A percentile compares a stretch with the other conserved stretches of the same genome.
These are phyloP conservation scores for Oreonectes daqikongensis DNA, from an alignment of 2,797 vertebrate species.

Conservation along the genomic window DNA sequence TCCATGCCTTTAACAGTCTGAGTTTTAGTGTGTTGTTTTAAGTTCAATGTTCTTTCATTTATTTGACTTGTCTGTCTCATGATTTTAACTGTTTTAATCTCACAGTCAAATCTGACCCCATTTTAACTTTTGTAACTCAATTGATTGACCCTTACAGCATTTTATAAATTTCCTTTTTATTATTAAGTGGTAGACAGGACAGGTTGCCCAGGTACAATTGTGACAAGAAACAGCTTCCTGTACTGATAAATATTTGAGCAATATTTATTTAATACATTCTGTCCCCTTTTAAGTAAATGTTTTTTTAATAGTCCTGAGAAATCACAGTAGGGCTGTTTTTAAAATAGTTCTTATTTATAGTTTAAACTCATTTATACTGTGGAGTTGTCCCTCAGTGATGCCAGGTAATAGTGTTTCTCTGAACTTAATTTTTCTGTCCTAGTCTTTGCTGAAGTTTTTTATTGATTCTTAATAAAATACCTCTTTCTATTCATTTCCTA, in stretches of 20 bases:
- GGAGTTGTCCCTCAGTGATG: not conserved
- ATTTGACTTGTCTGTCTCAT: too few relatives aligned
- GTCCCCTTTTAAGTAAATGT: not conserved
- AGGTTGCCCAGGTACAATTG: not conserved
- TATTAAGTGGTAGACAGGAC: not conserved
- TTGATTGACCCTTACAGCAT: too few relatives aligned
- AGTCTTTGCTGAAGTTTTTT: not conserved
- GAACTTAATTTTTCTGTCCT: not conserved
- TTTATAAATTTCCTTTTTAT: not conserved
- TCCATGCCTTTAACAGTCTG: too few relatives aligned
- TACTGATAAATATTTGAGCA: not conserved
- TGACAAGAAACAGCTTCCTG: not conserved
- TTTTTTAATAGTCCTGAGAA: not conserved
- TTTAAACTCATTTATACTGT: constrained; percentile 5
- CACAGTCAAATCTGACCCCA: too few relatives aligned
- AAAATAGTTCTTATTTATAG: not conserved
- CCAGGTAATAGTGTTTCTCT: not conserved
- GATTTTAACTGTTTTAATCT: too few relatives aligned
- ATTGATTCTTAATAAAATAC: constrained; percentile 5
- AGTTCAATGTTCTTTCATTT: too few relatives aligned
- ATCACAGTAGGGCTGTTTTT: not conserved
- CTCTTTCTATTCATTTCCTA: constrained; percentile 14
- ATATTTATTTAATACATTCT: not conserved
- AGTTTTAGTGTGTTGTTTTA: too few relatives aligned
- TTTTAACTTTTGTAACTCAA: too few relatives aligned